These are phyloP conservation scores for Solea solea DNA, from an alignment of 2,113 vertebrate species.

Conservation along the genomic window DNA sequence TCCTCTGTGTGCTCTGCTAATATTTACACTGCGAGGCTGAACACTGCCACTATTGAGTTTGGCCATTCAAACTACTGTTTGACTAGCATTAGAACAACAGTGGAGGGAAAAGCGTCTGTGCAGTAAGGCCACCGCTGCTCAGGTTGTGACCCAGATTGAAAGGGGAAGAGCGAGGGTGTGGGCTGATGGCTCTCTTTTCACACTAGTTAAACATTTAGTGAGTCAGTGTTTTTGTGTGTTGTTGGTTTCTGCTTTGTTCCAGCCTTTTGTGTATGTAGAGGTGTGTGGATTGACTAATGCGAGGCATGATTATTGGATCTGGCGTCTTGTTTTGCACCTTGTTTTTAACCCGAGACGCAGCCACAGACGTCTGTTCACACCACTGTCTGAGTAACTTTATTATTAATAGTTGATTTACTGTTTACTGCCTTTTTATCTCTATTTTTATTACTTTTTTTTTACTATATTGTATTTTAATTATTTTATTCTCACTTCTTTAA, in stretches of 20 bases:
- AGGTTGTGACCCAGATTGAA: slow-evolving; percentile 58
- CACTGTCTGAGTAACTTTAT: no score
- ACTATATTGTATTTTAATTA: no score
- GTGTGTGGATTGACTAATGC: slow-evolving; percentile 34
- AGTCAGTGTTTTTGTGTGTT: slow-evolving; percentile 38
- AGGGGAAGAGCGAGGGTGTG: slow-evolving; percentile 35
- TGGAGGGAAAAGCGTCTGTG: slow-evolving; percentile 76
- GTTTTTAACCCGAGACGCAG: not conserved
- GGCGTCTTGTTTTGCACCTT: slow-evolving; percentile 33
- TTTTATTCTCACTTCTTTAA: no score
- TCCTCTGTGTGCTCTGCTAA: slow-evolving; percentile 90
- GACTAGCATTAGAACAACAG: slow-evolving; percentile 86
- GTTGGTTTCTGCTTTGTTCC: slow-evolving; percentile 32
- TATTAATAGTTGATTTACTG: no score
- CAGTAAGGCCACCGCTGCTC: slow-evolving; percentile 71
- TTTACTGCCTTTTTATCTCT: no score
- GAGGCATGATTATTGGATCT: slow-evolving; percentile 19
- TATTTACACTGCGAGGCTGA: slow-evolving; percentile 90
- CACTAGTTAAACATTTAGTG: slow-evolving; percentile 56
- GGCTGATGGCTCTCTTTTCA: slow-evolving; percentile 55
- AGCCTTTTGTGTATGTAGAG: slow-evolving; percentile 28
- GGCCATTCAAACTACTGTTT: slow-evolving; percentile 88
- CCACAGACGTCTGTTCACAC: no score
- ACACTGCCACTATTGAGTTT: slow-evolving; percentile 88
- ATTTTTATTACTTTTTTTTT: no score